A percentile compares a stretch with the other conserved stretches of the same genome.
Conservation (phyloP, 2,888 invertebrate species). For the Diplolepis rosae region DNA sequence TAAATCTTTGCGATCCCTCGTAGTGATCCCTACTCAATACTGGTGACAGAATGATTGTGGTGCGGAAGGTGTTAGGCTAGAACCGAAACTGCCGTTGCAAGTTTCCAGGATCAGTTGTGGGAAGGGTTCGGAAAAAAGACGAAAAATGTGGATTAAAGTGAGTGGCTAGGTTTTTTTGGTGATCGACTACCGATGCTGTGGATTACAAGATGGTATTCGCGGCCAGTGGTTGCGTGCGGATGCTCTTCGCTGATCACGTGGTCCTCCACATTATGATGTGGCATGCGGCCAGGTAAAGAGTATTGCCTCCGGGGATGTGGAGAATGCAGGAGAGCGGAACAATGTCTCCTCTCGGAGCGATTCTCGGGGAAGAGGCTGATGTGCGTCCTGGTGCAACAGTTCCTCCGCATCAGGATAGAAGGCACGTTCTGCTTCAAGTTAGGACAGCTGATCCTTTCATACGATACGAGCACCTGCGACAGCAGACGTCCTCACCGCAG, state of each 20-base stretch:
- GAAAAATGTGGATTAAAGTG: slow-evolving; percentile 37
- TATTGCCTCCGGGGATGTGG: slow-evolving; percentile 58
- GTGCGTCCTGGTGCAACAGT: slow-evolving; percentile 46
- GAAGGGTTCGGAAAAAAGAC: slow-evolving; percentile 8
- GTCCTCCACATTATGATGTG: slow-evolving; percentile 22
- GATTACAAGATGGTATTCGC: not conserved
- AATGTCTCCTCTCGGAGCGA: slow-evolving; percentile 63
- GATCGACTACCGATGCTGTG: slow-evolving; percentile 26
- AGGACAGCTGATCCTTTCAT: slow-evolving; percentile 64
- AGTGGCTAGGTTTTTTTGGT: slow-evolving; percentile 32
- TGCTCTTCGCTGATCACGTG: slow-evolving; percentile 24
- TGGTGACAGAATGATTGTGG: not conserved
- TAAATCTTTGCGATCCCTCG: not conserved
- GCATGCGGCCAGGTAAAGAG: slow-evolving; percentile 51
- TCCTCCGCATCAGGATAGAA: slow-evolving; percentile 60
- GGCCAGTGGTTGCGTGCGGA: not conserved
- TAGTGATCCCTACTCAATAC: not conserved
- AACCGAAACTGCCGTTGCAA: not conserved
- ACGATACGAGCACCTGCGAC: slow-evolving; percentile 49
- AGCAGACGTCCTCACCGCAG: slow-evolving; percentile 36
- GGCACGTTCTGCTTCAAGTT: slow-evolving; percentile 66
- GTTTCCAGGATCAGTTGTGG: not conserved
- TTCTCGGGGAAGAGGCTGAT: slow-evolving; percentile 57
- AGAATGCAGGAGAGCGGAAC: slow-evolving; percentile 67
- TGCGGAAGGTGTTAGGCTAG: not conserved